These are phyloP conservation scores for Alloplasta piceator DNA, from an alignment of 2,888 invertebrate species.

Conservation along the genomic window DNA sequence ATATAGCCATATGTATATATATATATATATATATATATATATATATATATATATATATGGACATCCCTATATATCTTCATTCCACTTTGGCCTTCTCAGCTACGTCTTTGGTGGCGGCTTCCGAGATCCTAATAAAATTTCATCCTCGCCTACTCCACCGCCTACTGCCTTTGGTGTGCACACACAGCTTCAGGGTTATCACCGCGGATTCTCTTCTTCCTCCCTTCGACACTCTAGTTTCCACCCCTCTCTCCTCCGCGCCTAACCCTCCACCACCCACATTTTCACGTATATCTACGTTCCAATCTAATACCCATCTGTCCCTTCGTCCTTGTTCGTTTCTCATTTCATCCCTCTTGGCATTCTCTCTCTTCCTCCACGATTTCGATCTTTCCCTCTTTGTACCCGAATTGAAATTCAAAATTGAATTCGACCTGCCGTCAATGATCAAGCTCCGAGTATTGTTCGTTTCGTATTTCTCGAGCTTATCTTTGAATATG, in stretches of 20 bases:
- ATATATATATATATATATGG: not conserved
- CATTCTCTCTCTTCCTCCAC: not conserved
- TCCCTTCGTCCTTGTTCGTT: conserved; percentile 7
- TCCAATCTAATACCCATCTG: conserved; percentile 26
- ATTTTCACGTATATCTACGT: conserved; percentile 29
- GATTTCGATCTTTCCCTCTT: conserved; percentile 25
- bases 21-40: not conserved
- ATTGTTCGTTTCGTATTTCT: no score
- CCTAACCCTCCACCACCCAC: conserved; percentile 6
- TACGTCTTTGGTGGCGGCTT: conserved; percentile 49
- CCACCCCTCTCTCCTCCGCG: conserved; percentile 20
- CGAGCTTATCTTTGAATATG: no score
- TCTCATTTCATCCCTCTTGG: conserved; percentile 28
- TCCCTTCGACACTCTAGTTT: conserved; percentile 19
- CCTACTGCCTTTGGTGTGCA: conserved; percentile 25
- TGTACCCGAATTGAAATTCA: conserved; percentile 4
- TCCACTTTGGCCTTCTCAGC: conserved; percentile 22
- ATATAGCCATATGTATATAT: no score
- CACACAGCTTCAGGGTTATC: conserved; percentile 30
- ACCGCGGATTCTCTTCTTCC: not conserved
- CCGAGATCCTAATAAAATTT: conserved; percentile 71
- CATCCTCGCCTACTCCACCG: conserved; percentile 50
- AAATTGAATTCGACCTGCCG: not conserved
- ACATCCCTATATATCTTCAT: conserved; percentile 9
- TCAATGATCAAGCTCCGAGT: not conserved